Conservation (phyloP, 1,140 invertebrate genomes). For the Pogonomyrmex barbatus region DNA sequence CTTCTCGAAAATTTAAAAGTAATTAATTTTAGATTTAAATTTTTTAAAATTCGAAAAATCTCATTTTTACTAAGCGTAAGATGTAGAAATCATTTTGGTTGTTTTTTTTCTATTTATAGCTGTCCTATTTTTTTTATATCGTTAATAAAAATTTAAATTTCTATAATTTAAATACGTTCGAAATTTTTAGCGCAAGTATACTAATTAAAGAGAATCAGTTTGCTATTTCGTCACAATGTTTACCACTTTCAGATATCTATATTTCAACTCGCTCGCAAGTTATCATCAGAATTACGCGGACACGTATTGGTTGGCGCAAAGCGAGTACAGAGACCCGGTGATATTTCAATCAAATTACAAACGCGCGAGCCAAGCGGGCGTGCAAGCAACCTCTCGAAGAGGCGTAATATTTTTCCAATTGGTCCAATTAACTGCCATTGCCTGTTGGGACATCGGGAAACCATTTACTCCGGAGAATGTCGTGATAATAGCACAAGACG, state of each 20-base stretch:
- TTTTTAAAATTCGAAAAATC: background rate
- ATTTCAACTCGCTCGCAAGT: slow-evolving; percentile 86
- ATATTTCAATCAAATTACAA: slow-evolving; percentile 83
- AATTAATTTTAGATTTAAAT: background rate
- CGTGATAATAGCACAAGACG: slow-evolving; percentile 87
- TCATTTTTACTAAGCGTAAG: background rate
- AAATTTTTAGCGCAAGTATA: background rate
- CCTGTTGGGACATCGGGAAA: slow-evolving; percentile 91
- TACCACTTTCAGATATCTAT: slow-evolving; percentile 83
- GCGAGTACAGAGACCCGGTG: slow-evolving; percentile 78
- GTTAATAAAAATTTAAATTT: background rate
- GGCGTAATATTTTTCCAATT: slow-evolving; percentile 90
- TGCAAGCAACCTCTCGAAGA: slow-evolving; percentile 84
- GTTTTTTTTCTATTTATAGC: background rate
- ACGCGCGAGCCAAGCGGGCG: slow-evolving; percentile 83
- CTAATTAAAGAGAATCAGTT: background rate
- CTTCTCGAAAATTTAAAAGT: background rate
- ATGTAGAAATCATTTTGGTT: background rate
- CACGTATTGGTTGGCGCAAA: slow-evolving; percentile 80
- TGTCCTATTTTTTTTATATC: background rate
- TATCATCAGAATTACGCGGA: slow-evolving; percentile 82
- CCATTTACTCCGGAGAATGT: slow-evolving; percentile 87
- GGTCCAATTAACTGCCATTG: slow-evolving; percentile 88
- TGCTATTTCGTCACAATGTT: slow-evolving; percentile 33
- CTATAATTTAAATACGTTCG: background rate